Base-by-base conservation (phyloP, 2,113 vertebrate genomes). In the Elephantulus edwardii region DNA sequence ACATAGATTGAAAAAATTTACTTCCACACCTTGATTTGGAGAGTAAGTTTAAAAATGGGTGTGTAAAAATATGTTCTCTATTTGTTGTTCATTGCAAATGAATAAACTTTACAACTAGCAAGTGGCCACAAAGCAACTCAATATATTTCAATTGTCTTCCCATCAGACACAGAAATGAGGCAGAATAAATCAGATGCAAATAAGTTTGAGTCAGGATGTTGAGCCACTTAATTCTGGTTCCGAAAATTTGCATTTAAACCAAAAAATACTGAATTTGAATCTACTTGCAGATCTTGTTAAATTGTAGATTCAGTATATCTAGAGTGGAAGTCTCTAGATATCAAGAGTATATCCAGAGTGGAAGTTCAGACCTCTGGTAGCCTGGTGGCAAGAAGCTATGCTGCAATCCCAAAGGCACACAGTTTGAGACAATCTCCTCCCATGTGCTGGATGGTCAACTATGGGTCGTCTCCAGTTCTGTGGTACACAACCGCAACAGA, bases 41-140 rank as follows among this genome's bases (percentile, higher is more conserved):
- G 40, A 78, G 58, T 72, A 50, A 88, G 26, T 56, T 35, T 10
- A 64, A 93, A 83, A 68, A 12, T 46, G 79, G 48, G 58, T 60
- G 9, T 56, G 62, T 50, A 80, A 86, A 92, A 94, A 89, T 52
- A 4, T 82, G 35, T 46, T 90, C 35, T 71, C 1, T 42, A 91
- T 95, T 82, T 82, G 30, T 46, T 44, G 10, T 62, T 83, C 68
- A 88, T 75, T 76, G n/a, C 70, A 91, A 96, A 90, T 22, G 88
- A 88, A 88, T 71, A 28, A 89, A 82, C 35, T 74, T 83, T 28
- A 50, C 62, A 66, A 42, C 19, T 75, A 83, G 16, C 90, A 81
- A 64, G 9, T 5, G 5, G 66, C 52, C 64, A 83, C 60, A 30
- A 80, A 74, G 62, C 52, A 81, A 75, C 30, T 72, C 62, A 76